phyloP scores from a whole-genome alignment of 2,888 invertebrate genomes.

The Aporophyla nigra region DNA sequence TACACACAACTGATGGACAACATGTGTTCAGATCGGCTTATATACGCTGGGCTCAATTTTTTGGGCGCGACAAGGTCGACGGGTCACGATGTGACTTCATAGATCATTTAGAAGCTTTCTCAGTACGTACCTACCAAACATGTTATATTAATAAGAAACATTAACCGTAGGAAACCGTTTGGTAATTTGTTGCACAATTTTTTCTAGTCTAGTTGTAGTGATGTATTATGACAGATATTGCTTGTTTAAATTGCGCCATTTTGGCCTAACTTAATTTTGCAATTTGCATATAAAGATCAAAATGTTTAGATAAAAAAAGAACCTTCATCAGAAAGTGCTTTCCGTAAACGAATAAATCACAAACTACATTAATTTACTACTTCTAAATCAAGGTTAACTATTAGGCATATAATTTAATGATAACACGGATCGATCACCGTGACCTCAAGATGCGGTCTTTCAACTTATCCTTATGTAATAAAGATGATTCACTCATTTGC shows the following conservation, averaged over 20 bases:
- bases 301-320: background rate
- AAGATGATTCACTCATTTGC: constrained; percentile 69
- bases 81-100: constrained; percentile 77
- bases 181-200: constrained; percentile 58
- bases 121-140: constrained; percentile 51
- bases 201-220: constrained; percentile 52
- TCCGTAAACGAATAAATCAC: background rate
- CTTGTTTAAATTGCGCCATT: constrained; percentile 31
- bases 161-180: constrained; percentile 45
- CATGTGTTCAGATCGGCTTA: constrained; percentile 74
- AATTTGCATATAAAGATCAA: constrained; percentile 10
- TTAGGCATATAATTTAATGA: background rate
- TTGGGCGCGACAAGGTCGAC: constrained; percentile 84
- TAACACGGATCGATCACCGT: constrained; percentile 48
- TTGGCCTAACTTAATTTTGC: constrained; percentile 26
- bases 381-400: background rate
- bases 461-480: constrained; percentile 65
- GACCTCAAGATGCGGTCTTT: constrained; percentile 67
- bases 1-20: constrained; percentile 79
- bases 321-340: background rate
- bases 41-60: constrained; percentile 78
- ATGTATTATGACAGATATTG: constrained; percentile 52
- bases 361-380: background rate
- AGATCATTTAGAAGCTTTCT: constrained; percentile 67
- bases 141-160: constrained; percentile 54